Conservation (phyloP, 2,888 invertebrate species). For the Clistopyga incitator region DNA sequence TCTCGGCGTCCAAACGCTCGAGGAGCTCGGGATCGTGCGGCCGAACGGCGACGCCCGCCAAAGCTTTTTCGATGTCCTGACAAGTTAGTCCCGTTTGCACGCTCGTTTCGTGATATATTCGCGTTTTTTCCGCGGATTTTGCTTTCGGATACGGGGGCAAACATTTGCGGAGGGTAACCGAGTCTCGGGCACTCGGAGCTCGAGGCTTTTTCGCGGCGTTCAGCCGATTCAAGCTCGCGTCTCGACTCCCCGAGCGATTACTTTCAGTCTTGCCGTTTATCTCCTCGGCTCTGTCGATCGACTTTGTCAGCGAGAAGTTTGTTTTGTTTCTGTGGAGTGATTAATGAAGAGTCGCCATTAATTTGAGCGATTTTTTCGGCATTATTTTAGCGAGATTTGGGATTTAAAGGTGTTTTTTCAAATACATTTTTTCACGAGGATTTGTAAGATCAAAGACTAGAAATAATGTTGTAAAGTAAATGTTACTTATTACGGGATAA, state of each 20-base stretch:
- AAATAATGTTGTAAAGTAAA: no score
- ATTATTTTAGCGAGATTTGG: no score
- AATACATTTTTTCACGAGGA: no score
- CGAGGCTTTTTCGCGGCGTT: slow-evolving; percentile 70
- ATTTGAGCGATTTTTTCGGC: not conserved
- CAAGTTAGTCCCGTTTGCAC: slow-evolving; percentile 92
- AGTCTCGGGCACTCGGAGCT: slow-evolving; percentile 74
- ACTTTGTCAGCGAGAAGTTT: slow-evolving; percentile 76
- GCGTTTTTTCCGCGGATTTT: slow-evolving; percentile 85
- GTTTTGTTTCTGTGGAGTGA: slow-evolving; percentile 86
- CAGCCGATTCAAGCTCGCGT: slow-evolving; percentile 84
- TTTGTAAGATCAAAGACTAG: no score
- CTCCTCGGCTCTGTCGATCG: slow-evolving; percentile 84
- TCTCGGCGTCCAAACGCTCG: slow-evolving; percentile 86
- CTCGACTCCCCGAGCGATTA: slow-evolving; percentile 82
- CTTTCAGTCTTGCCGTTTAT: slow-evolving; percentile 80
- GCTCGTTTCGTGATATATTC: slow-evolving; percentile 92
- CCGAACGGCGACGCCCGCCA: slow-evolving; percentile 86
- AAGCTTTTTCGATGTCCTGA: slow-evolving; percentile 89
- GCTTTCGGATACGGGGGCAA: slow-evolving; percentile 85
- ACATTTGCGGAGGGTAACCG: slow-evolving; percentile 80
- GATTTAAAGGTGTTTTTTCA: no score
- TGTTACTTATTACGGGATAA: no score
- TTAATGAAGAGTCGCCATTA: not conserved
- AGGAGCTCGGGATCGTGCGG: slow-evolving; percentile 80